phyloP scores from a whole-genome alignment of 2,113 vertebrate species.

The Poecile atricapillus region DNA sequence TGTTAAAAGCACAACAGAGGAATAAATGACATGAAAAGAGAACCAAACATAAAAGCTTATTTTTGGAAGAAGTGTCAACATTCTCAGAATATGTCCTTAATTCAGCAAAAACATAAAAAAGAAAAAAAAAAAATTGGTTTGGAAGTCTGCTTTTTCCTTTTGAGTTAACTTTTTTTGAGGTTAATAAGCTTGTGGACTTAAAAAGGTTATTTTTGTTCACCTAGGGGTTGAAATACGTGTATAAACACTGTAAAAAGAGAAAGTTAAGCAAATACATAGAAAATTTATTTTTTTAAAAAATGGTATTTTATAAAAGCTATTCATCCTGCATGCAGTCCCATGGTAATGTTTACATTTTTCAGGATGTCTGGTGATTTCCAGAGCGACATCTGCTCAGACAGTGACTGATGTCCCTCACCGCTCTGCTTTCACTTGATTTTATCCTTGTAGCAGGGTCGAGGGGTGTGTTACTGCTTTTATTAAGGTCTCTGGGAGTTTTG shows the following conservation, averaged over 20 bases:
- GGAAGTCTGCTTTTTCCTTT: background rate
- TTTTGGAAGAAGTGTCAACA: conserved; percentile 14
- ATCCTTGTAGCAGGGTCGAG: background rate
- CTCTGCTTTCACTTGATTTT: background rate
- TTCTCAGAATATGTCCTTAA: background rate
- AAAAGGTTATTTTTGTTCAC: background rate
- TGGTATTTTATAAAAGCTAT: background rate
- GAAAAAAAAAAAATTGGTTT: background rate
- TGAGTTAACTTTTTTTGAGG: background rate
- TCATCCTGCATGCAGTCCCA: background rate
- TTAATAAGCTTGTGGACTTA: background rate
- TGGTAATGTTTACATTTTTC: background rate
- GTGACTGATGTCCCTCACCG: background rate
- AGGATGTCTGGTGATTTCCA: background rate
- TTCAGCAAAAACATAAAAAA: background rate
- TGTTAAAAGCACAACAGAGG: conserved; percentile 17
- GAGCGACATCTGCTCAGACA: background rate
- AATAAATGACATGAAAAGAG: conserved; percentile 24
- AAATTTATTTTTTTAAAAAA: background rate
- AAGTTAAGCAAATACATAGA: background rate
- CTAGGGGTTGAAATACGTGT: background rate
- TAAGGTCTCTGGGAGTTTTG: background rate
- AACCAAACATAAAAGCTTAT: conserved; percentile 1
- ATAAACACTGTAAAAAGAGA: background rate
- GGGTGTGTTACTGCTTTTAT: background rate